A percentile compares a stretch with the other conserved stretches of the same genome.
Evolutionary conservation across 1,140 invertebrate species (phyloP).

Genomic region (Anastatus disparis): DNA sequence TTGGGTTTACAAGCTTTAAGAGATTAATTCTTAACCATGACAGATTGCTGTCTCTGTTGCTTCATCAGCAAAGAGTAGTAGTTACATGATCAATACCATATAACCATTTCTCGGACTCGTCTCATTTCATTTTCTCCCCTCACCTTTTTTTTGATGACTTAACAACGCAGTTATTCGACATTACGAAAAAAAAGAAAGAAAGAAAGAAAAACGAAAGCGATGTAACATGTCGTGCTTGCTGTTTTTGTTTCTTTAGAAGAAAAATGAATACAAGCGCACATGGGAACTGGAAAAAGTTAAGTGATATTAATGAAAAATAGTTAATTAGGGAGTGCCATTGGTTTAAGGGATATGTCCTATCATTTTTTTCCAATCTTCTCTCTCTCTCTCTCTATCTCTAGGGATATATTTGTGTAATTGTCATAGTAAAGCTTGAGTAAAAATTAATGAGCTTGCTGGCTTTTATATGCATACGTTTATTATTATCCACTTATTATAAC

Average conservation of each 20-base stretch:
- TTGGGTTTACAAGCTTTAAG: no score
- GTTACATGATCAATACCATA: no score
- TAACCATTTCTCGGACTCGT: background rate
- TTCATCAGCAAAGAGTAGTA: no score
- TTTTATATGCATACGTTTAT: background rate
- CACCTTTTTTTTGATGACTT: background rate
- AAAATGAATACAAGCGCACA: slow-evolving; percentile 37
- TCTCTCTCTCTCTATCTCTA: slow-evolving; percentile 3
- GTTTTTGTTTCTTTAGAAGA: background rate
- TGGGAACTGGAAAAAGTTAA: slow-evolving; percentile 45
- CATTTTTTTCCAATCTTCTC: no score
- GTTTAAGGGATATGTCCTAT: no score
- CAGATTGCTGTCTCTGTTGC: no score
- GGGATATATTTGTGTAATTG: slow-evolving; percentile 52
- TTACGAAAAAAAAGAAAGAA: background rate
- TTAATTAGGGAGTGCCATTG: slow-evolving; percentile 50
- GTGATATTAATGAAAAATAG: slow-evolving; percentile 55
- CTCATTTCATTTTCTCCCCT: background rate
- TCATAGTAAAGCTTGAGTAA: slow-evolving; percentile 46
- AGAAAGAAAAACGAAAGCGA: background rate
- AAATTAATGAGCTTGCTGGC: slow-evolving; percentile 46
- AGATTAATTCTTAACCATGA: no score
- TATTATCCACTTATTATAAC: background rate
- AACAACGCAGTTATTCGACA: no score
- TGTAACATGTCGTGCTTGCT: no score